Evolutionary conservation across 2,888 invertebrate genomes (phyloP), one percentile per base, ranked within the genome.

Genomic region (Campoplex nolae): DNA sequence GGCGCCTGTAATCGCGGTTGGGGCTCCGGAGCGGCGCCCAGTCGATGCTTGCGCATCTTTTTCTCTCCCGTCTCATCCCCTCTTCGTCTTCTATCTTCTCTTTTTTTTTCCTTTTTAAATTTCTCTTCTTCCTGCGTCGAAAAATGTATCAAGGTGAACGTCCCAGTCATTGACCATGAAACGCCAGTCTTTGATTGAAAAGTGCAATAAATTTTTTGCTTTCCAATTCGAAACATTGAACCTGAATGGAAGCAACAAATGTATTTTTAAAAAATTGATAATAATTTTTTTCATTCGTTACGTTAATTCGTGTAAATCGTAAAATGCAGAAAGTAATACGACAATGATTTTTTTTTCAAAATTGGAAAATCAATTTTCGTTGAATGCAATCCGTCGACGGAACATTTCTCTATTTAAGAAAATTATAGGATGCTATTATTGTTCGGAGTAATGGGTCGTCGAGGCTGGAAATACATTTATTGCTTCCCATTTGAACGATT

Each of bases 1-100:
- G 84, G 80, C 80, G 80, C 84, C 84, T 81, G 62, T 85, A 85
- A 77, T 85, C 76, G 76, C 76, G 54, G 80, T 76, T 67, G 65
- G 48, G 78, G 77, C 82, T 82, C 77, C 77, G 67, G 68, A 78
- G 68, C 67, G 85, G 78, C 85, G 85, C 77, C 82, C 71, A 62
- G 56, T 73, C 56, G 73, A 54, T 81, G 77, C 85, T 71, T 67
- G 56, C 48, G 56, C 48, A 28, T 54, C 54, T 48, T 77, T 56
- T 73, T 82, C n/a, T 62, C 74, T 42, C 48, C 18, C 38, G 45
- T 35, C 65, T 28, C 67, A 42, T 78, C 56, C 18, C 65, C 70
- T 67, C 54, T 65, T 9, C 51, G 16, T 73, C 73, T n/a, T 54
- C 38, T 38, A 35, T 38, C 35, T 54, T 54, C 23, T 78, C 73